Conservation (phyloP, 2,888 invertebrate species). For the Morpho helenor region DNA sequence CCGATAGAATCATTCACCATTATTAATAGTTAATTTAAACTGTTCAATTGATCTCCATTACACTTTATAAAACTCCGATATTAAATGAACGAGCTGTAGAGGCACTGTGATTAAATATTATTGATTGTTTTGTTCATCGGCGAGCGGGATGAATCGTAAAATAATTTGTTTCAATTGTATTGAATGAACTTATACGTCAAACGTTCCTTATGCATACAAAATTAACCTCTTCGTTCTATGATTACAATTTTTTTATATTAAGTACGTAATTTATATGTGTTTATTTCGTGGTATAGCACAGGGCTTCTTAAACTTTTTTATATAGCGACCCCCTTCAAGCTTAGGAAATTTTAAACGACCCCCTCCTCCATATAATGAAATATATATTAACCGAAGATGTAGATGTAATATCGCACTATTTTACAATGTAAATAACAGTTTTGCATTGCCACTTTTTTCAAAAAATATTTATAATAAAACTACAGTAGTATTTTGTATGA, state of each 20-base stretch:
- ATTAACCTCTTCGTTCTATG: conserved; percentile 33
- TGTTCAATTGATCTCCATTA: conserved; percentile 74
- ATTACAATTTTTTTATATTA: background rate
- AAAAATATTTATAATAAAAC: no score
- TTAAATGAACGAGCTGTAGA: conserved; percentile 49
- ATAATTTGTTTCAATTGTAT: conserved; percentile 69
- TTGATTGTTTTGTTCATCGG: conserved; percentile 53
- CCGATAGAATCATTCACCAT: conserved; percentile 60
- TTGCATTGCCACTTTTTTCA: no score
- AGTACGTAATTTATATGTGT: no score
- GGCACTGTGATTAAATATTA: conserved; percentile 62
- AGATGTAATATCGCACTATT: no score
- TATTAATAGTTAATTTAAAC: conserved; percentile 71
- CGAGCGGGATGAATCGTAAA: conserved; percentile 61
- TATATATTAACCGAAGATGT: no score
- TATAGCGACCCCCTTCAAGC: no score
- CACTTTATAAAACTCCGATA: conserved; percentile 68
- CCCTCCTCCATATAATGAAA: no score
- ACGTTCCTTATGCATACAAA: conserved; percentile 24
- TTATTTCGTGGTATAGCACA: no score
- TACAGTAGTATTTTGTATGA: no score
- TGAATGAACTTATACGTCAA: conserved; percentile 50
- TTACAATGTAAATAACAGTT: no score
- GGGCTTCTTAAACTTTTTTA: no score
- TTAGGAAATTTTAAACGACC: no score